A percentile compares a stretch with the other conserved stretches of the same genome.
Conservation (phyloP, 1,140 invertebrate genomes). For the Drosophila nebulosa region DNA sequence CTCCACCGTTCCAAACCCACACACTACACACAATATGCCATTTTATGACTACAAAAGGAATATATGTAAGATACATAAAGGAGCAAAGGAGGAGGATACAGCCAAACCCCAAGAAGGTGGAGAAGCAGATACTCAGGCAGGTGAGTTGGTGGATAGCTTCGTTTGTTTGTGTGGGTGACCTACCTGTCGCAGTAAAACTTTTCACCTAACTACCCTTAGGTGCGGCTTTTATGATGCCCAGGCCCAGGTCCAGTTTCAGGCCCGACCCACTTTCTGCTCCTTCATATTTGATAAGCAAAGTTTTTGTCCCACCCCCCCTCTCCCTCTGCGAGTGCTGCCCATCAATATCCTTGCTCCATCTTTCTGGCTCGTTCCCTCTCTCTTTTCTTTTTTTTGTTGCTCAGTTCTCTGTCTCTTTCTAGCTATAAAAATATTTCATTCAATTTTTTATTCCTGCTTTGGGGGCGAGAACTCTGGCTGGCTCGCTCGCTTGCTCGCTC, state of each 20-base stretch:
- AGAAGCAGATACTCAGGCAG: too few relatives aligned
- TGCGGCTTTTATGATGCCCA: constrained; percentile 67
- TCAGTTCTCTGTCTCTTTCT: constrained; percentile 12
- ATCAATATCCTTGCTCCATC: constrained; percentile 64
- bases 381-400: not conserved
- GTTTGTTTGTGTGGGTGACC: constrained; percentile 36
- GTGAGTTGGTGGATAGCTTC: too few relatives aligned
- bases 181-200: constrained; percentile 76
- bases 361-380: not conserved
- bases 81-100: not conserved
- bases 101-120: constrained; percentile 15
- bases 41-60: constrained; percentile 64
- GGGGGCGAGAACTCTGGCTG: constrained; percentile 11
- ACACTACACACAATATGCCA: constrained; percentile 34
- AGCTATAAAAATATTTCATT: constrained; percentile 76
- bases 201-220: constrained; percentile 69
- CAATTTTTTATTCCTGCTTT: constrained; percentile 70
- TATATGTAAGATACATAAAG: constrained; percentile 41
- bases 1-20: not conserved
- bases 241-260: not conserved
- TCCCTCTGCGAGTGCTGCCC: constrained; percentile 50
- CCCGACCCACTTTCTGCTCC: constrained; percentile 64
- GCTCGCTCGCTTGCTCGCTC: constrained; percentile 52
- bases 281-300: constrained; percentile 77
- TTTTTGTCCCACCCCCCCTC: constrained; percentile 21